Evolutionary conservation across 2,113 vertebrate genomes (phyloP), one percentile per base, ranked within the genome.

Genomic region (Larimichthys crocea): DNA sequence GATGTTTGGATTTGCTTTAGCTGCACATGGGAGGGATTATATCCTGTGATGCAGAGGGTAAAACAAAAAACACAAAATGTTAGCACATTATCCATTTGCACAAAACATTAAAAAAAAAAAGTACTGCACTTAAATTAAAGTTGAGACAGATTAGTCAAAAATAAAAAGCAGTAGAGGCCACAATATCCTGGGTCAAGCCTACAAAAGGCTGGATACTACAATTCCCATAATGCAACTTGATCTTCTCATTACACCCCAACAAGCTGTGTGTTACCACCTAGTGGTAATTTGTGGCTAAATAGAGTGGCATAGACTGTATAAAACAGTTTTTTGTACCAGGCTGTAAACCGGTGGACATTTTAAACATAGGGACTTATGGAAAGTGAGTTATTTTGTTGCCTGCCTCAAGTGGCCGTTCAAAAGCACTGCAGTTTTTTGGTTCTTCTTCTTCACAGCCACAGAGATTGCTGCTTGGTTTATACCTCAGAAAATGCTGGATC

Each of bases 1-100:
- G 14, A 70, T 80, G 63, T 66, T 35, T 73, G 29, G 57, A 72
- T 42, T 66, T 26, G 50, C 56, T 64, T 44, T 15, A 16, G 31
- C 11, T 66, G 50, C 50, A 50, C 26, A 59, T 48, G 44, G 44
- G 4, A 49, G n/a, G 24, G 31, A 7, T 24, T n/a, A 55, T 3
- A 26, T 26, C 26, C 11, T 4, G 59, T 20, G 53, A 29, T 59
- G 53, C 3, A 7, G 56, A 3, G 26, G 15, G 24, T 14, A 11
- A 29, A 26, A 26, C 1, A 11, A 29, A 26, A 26, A 26, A 48
- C 15, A 22, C 42, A 26, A 8, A 8, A 24, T 24, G 22, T 56
- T 56, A 1, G 55, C 14, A 26, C 24, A 3, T 59, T 59, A 40
- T 59, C 9, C 7, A 29, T 29, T 31, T 29, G 5, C 15, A 26